Evolutionary conservation across 1,140 invertebrate genomes (phyloP), one percentile per base, ranked within the genome.

Genomic region (Rhagoletis pomonella): DNA sequence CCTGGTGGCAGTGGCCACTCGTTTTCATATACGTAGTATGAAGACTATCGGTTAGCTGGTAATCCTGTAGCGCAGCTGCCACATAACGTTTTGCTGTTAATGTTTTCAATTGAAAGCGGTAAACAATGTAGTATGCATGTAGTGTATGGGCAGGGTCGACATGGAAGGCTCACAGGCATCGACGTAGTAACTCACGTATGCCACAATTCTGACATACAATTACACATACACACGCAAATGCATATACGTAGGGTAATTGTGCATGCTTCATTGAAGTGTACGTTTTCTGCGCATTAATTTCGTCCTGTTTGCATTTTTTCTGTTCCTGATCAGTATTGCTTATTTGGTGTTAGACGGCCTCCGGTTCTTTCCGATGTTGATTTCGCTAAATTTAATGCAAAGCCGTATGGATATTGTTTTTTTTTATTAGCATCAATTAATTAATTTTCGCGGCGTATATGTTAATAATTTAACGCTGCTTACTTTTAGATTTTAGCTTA

Each of bases 321-420:
- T 67, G 64, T 10, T 9, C 17, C 62, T 14, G 12, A 59, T 7
- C 60, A 12, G 60, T 62, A 12, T 62, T 62, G 12, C 4, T 19
- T 39, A 39, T 67, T 39, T 67, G 64, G n/a, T 67, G 64, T 67
- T 67, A 9, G 29, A 39, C 3, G 2, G 7, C 9, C 39, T 5
- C 39, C 47, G 6, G 10, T 73, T 14, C 69, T 14, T 73, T 39
- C 3, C 6, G 69, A 73, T 12, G 39, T 12, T 69, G 39, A 39
- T 55, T 81, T 81, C 73, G n/a, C 73, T 81, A 81, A 81, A 81
- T 81, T 81, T n/a, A 9, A 12, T 73, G 14, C n/a, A 55, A 81
- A 81, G 47, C 73, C 73, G 44, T 81, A 47, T 14, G 39, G 39
- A 47, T 73, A 42, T 73, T 44, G 67, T 73, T 73, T 73, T 64